These are phyloP conservation scores for Pocillopora verrucosa DNA, from an alignment of 64 coral and sea anemone genomes.

Conservation along the genomic window DNA sequence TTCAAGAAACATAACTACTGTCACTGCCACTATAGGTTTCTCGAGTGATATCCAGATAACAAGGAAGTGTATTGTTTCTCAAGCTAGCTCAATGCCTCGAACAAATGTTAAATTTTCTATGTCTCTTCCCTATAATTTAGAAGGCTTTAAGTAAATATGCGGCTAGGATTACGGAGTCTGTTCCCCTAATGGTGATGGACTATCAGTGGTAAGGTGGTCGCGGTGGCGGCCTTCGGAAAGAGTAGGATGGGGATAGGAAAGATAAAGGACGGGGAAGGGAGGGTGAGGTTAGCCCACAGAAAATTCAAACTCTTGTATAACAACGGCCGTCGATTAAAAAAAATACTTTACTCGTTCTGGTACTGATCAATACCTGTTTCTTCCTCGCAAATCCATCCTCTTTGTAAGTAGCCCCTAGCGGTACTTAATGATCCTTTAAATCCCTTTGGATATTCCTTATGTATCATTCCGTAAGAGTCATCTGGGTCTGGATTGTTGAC, in stretches of 20 bases:
- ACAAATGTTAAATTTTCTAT: no score
- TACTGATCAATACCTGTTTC: not conserved
- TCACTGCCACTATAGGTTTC: no score
- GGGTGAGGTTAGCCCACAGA: not conserved
- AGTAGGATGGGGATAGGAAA: not conserved
- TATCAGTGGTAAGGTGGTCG: no score
- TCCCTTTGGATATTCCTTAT: not conserved
- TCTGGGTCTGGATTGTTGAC: not conserved
- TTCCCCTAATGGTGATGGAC: no score
- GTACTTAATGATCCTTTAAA: not conserved
- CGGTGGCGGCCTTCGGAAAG: no score
- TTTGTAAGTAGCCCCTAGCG: not conserved
- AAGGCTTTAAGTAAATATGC: no score
- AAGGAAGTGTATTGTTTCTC: no score
- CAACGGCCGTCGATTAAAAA: not conserved
- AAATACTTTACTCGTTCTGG: no score
- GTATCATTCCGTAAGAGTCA: not conserved
- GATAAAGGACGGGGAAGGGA: not conserved
- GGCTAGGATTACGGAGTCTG: no score
- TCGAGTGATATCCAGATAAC: no score
- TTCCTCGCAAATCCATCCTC: slow-evolving; percentile 20
- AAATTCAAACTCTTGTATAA: not conserved
- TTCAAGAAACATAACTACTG: not conserved
- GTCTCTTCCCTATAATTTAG: no score
- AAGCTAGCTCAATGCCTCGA: no score